phyloP scores from a whole-genome alignment of 2,797 vertebrate genomes.

The Myiothlypis coronata region DNA sequence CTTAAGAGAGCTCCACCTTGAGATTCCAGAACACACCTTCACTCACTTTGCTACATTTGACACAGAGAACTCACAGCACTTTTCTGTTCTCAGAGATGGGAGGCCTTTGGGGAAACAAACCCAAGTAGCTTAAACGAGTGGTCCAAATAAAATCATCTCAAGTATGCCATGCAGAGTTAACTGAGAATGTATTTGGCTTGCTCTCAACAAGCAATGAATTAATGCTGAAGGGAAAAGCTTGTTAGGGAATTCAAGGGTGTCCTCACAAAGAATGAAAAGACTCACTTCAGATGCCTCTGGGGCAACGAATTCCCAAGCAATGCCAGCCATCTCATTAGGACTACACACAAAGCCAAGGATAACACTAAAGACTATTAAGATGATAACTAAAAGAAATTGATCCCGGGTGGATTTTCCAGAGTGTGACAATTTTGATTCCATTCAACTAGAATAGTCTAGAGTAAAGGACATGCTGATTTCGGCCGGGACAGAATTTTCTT shows the following conservation, averaged over 20 bases:
- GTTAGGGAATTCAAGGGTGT: neutral
- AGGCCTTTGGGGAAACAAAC: rapidly evolving
- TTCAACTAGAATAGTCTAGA: neutral
- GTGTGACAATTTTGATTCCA: neutral
- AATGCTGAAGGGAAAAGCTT: rapidly evolving
- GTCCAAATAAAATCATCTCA: neutral
- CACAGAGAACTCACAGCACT: neutral
- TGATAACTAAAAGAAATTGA: neutral
- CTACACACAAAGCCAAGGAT: neutral
- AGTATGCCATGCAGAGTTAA: neutral
- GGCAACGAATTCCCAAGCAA: neutral
- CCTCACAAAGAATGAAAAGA: neutral
- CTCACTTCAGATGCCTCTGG: neutral
- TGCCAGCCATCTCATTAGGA: neutral
- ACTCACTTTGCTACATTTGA: neutral
- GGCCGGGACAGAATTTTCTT: neutral
- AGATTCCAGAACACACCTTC: neutral
- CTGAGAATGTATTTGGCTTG: neutral
- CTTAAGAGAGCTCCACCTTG: neutral
- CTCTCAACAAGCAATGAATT: neutral
- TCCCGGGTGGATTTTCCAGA: neutral
- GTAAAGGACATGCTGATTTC: neutral
- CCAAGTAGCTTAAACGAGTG: neutral
- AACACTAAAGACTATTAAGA: neutral
- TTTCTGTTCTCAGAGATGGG: neutral